phyloP scores from a whole-genome alignment of 2,113 vertebrate genomes.

The Notiomystis cincta region DNA sequence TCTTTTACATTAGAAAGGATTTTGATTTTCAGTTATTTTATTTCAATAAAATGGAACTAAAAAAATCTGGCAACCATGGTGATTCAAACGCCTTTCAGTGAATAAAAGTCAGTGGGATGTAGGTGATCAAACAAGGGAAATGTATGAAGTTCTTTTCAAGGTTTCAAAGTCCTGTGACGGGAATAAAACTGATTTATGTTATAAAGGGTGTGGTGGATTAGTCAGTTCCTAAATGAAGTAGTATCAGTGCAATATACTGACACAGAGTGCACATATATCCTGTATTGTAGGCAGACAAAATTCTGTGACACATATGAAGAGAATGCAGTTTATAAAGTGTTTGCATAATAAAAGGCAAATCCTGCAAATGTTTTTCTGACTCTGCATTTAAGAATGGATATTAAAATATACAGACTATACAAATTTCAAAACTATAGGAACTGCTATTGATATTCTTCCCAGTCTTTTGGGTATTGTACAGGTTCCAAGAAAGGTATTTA shows the following conservation, averaged over 20 bases:
- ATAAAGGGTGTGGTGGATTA: not conserved
- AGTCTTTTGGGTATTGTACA: not conserved
- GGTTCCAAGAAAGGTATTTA: not conserved
- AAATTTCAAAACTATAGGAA: not conserved
- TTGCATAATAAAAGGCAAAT: not conserved
- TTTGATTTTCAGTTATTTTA: not conserved
- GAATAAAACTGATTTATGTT: not conserved
- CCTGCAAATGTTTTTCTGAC: not conserved
- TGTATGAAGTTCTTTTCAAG: not conserved
- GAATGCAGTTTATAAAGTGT: not conserved
- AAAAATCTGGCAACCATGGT: not conserved
- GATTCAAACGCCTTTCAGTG: not conserved
- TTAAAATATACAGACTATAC: not conserved
- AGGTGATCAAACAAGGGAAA: not conserved
- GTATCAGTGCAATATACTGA: not conserved
- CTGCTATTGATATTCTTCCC: not conserved
- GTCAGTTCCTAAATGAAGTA: not conserved
- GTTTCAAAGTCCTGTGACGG: not conserved
- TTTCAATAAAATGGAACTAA: not conserved
- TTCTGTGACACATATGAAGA: not conserved
- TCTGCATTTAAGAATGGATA: not conserved
- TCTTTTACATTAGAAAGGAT: not conserved
- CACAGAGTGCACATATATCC: not conserved
- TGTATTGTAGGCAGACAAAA: not conserved
- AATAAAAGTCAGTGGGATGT: not conserved